These are phyloP conservation scores for Eupithecia pulchellata DNA, from an alignment of 2,888 invertebrate species.

Conservation along the genomic window DNA sequence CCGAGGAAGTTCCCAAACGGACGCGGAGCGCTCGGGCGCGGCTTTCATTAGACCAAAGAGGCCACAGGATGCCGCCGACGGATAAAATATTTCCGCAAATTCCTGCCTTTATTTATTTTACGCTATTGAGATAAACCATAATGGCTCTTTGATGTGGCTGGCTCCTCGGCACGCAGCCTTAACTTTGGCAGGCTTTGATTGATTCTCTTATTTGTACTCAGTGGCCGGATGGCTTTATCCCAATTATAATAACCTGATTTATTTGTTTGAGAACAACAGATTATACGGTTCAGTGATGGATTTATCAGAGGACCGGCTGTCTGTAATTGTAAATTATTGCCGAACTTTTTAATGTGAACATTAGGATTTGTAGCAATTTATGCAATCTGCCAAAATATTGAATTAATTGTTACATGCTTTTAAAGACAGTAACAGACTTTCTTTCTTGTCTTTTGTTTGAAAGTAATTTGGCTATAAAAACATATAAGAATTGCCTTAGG, in stretches of 20 bases:
- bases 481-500: no score
- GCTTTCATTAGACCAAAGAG: slow-evolving; percentile 80
- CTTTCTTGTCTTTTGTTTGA: neutral
- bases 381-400: slow-evolving; percentile 22
- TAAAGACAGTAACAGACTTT: neutral
- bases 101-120: slow-evolving; percentile 81
- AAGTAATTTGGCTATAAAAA: no score
- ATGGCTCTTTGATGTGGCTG: slow-evolving; percentile 84
- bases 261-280: slow-evolving; percentile 33
- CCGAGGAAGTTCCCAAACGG: slow-evolving; percentile 71
- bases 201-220: slow-evolving; percentile 71
- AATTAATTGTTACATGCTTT: slow-evolving; percentile 16
- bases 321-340: slow-evolving; percentile 27
- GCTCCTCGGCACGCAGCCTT: slow-evolving; percentile 66
- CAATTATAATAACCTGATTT: slow-evolving; percentile 53
- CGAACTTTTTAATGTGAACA: slow-evolving; percentile 26
- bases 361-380: slow-evolving; percentile 25
- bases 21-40: slow-evolving; percentile 66
- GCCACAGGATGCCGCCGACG: slow-evolving; percentile 66
- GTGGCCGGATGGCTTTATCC: slow-evolving; percentile 53
- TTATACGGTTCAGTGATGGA: slow-evolving; percentile 28
- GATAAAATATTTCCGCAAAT: slow-evolving; percentile 81
- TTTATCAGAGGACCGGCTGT: slow-evolving; percentile 28
- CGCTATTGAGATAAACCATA: slow-evolving; percentile 81
- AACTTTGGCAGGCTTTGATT: slow-evolving; percentile 79